Base-by-base conservation (phyloP, 2,888 invertebrate species). In the Frankliniella intonsa region DNA sequence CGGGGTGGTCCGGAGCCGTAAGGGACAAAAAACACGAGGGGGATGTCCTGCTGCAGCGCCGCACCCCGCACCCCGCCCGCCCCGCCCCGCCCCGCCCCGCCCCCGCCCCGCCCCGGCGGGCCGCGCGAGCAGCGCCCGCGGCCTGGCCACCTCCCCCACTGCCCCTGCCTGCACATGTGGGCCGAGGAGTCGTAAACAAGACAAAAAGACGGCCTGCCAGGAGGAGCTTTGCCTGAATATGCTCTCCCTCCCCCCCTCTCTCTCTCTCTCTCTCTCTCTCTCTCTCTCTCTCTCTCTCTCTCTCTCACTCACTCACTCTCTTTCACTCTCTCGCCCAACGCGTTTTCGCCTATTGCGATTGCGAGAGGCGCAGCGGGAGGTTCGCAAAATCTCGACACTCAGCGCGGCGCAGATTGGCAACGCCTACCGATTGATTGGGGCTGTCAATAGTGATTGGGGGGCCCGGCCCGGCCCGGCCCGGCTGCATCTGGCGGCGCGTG, bases 351-450 rank as follows among this genome's bases (percentile, higher is more conserved):
- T 38, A 38, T 38, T 38, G 38, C 38, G 38, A 38, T 38, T 38
- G 38, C 38, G 38, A 38, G 38, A 38, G 38, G 38, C 38, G 38
- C 38, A 3, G 38, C 38, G 38, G 38, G 38, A 38, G 38, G 38
- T 38, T 38, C 38, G 38, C 38, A 38, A 38, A 38, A 38, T 38
- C 38, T 2, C 38, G 3, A 38, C 38, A 38, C 5, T 38, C 38
- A 38, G 38, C 38, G 38, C 38, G 38, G 5, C 38, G 38, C 38
- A 38, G 38, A 38, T 38, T 38, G 69, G 69, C 22, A 25, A 76
- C 69, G 69, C 69, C 69, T 25, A 25, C 69, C 69, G 69, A 76
- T 76, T 76, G 69, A 76, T 76, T 76, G 69, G 38, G 38, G 69
- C 69, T 22, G 69, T 76, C 69, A 76, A 76, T 55, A 55, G 17